Evolutionary conservation across 2,113 vertebrate genomes (phyloP), one percentile per base, ranked within the genome.

Genomic region (Podilymbus podiceps): DNA sequence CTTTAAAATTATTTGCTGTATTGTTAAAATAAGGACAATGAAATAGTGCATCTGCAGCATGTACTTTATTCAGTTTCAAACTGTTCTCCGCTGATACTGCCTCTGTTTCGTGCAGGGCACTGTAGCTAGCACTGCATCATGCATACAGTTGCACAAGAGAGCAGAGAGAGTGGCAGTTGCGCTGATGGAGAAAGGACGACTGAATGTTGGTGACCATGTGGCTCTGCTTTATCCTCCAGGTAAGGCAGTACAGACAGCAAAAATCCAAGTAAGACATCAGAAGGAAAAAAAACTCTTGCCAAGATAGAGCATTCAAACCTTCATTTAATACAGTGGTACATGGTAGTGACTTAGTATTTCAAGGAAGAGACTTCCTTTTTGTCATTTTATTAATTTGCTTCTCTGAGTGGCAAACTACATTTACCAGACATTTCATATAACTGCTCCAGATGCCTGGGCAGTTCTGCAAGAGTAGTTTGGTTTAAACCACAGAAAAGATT

Each of bases 151-250:
- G 94, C 99, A 99, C 98, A 99, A 99, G 96, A 98, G 98, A 35
- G 99, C 99, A 1, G 99, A 99, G 96, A 98, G 99, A 3, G 98
- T 99, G 66, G 99, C 99, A 1, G 98, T 98, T 0, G 98, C 99
- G 0, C 97, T 99, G 91, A 96, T 97, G 96, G 99, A 99, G 94
- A 99, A 98, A 86, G 99, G 99, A 21, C 98, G 98, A 31, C 98
- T 99, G 56, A 99, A 97, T 68, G 91, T 98, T 6, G 99, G 99
- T 75, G 99, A 99, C 97, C 99, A 99, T 0, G 99, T 99, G 72
- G 99, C 99, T 12, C 97, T 99, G 21, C 99, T 99, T 63, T 99
- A 99, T 91, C 99, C 99, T 15, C 99, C 99, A 96, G 99, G 99
- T 99, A 90, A 95, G 94, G n/a, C 56, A 49, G 2, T 7, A 13